A percentile compares a stretch with the other conserved stretches of the same genome.
These are phyloP conservation scores for Hartigia nigra DNA, from an alignment of 2,888 invertebrate species.

Conservation along the genomic window DNA sequence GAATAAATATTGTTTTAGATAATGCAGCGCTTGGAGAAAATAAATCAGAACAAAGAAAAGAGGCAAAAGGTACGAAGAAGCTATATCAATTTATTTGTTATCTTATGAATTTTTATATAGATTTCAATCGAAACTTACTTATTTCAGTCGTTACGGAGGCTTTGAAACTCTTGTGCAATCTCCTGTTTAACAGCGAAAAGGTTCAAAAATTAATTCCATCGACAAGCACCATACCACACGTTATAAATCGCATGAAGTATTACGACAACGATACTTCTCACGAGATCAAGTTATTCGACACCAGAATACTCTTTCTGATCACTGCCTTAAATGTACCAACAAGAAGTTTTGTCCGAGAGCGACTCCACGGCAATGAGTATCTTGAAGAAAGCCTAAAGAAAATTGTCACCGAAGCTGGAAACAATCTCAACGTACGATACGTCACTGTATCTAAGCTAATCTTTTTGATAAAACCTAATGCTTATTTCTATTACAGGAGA, in stretches of 20 bases:
- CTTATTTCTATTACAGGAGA: slow-evolving; percentile 65
- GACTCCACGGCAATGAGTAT: slow-evolving; percentile 77
- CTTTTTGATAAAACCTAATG: background rate
- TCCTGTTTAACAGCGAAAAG: slow-evolving; percentile 80
- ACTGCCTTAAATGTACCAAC: slow-evolving; percentile 84
- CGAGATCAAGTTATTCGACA: slow-evolving; percentile 86
- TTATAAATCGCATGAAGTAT: slow-evolving; percentile 77
- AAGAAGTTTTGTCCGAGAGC: slow-evolving; percentile 73
- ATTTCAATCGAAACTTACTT: slow-evolving; percentile 7
- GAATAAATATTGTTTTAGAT: slow-evolving; percentile 72
- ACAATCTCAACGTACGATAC: background rate
- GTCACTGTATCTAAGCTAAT: background rate
- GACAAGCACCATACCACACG: slow-evolving; percentile 64
- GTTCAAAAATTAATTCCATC: slow-evolving; percentile 68
- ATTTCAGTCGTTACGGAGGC: slow-evolving; percentile 77
- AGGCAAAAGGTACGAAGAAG: background rate
- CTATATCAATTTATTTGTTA: background rate
- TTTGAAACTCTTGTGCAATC: slow-evolving; percentile 89
- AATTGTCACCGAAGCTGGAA: slow-evolving; percentile 60
- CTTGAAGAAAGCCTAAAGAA: slow-evolving; percentile 77
- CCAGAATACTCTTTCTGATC: slow-evolving; percentile 88
- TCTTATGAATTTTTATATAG: background rate
- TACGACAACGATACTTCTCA: slow-evolving; percentile 73
- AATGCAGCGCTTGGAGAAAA: background rate
- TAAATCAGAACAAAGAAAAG: background rate